These are phyloP conservation scores for Halcyon badia DNA, from an alignment of 2,797 vertebrate genomes.

Conservation along the genomic window DNA sequence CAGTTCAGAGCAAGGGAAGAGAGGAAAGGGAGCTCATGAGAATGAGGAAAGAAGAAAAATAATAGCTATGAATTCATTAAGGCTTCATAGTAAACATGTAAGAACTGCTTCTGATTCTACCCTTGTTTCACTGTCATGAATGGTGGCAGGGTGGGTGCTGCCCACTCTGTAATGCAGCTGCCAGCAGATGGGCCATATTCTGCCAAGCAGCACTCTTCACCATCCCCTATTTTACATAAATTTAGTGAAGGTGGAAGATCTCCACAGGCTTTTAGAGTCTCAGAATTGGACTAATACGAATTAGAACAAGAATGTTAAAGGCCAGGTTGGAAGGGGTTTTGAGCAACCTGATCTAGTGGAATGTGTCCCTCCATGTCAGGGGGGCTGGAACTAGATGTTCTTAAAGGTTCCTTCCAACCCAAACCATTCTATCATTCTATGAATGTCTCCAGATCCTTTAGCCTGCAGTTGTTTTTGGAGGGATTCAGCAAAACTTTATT, in stretches of 20 bases:
- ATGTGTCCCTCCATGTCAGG: not conserved
- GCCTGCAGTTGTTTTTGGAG: not conserved
- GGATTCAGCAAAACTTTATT: not conserved
- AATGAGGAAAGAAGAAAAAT: not conserved
- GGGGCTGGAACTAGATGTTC: not conserved
- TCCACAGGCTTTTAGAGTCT: not conserved
- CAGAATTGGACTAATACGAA: not conserved
- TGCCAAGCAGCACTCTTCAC: not conserved
- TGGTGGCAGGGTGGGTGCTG: not conserved
- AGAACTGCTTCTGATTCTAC: not conserved
- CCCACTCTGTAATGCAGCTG: not conserved
- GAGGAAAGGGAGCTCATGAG: not conserved
- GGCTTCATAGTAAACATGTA: not conserved
- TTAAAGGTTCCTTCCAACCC: not conserved
- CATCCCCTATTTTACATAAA: not conserved
- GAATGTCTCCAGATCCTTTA: not conserved
- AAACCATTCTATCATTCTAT: not conserved
- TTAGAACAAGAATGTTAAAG: not conserved
- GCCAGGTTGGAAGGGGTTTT: not conserved
- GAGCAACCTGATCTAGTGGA: not conserved
- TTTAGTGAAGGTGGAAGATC: not conserved
- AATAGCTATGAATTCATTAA: not conserved
- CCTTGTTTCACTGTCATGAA: not conserved
- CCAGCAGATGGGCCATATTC: not conserved
- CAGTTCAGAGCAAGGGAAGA: not conserved